These are phyloP conservation scores for Octopus bimaculoides DNA, from an alignment of 1,140 invertebrate species.

Conservation along the genomic window DNA sequence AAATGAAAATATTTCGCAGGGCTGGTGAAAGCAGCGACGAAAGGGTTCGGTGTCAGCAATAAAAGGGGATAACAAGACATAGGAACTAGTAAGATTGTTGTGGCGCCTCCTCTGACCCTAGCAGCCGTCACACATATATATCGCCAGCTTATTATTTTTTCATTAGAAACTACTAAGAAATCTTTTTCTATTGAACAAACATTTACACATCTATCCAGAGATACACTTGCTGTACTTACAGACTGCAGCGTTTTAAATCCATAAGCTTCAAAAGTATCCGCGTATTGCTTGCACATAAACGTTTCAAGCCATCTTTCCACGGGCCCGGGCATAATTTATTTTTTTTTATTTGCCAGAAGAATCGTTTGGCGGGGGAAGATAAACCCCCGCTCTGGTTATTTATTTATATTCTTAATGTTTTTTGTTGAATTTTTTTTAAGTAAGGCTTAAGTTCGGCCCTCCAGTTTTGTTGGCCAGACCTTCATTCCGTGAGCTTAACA, in stretches of 20 bases:
- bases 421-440: neutral
- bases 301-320: conserved; percentile 54
- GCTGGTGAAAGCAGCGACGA: too few relatives aligned
- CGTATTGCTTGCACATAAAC: conserved; percentile 54
- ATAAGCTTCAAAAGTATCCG: conserved; percentile 46
- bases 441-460: neutral
- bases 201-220: neutral
- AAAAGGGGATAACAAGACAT: too few relatives aligned
- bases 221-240: conserved; percentile 36
- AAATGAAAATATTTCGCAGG: too few relatives aligned
- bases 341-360: neutral
- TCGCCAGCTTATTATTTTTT: too few relatives aligned
- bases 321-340: conserved; percentile 42
- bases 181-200: neutral
- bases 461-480: conserved; percentile 1
- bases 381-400: neutral
- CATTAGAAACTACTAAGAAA: neutral
- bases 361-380: neutral
- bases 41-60: too few relatives aligned
- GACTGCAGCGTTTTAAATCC: conserved; percentile 52
- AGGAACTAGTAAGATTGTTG: too few relatives aligned
- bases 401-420: neutral
- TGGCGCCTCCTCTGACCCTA: too few relatives aligned
- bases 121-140: too few relatives aligned
- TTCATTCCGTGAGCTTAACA: conserved; percentile 17